Evolutionary conservation across 1,140 invertebrate genomes (phyloP).

Genomic region (Platyscapa corneri): DNA sequence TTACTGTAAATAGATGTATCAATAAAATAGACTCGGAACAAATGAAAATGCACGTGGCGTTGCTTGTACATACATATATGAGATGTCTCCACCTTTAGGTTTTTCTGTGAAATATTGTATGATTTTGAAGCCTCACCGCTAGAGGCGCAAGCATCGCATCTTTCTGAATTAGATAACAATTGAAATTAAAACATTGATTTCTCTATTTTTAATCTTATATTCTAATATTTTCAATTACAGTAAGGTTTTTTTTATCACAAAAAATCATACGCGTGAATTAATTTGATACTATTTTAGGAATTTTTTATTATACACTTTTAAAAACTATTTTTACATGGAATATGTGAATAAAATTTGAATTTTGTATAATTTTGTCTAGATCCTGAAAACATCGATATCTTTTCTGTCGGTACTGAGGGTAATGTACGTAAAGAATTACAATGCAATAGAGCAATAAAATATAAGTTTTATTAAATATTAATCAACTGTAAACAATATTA

Average conservation of each 20-base stretch:
- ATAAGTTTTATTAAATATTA: not conserved
- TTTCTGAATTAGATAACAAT: not conserved
- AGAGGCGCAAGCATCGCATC: not conserved
- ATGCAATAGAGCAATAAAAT: not conserved
- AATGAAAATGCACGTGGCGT: too few species aligned
- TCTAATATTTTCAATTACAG: too few species aligned
- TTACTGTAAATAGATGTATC: not conserved
- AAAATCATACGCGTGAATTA: too few species aligned
- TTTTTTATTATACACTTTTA: too few species aligned
- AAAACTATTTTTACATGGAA: too few species aligned
- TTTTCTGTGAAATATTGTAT: not conserved
- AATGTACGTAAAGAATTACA: conserved; percentile 31
- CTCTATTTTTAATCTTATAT: not conserved
- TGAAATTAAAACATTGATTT: not conserved
- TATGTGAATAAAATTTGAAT: not conserved
- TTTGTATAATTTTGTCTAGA: conserved; percentile 17
- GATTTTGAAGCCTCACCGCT: not conserved
- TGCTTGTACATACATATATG: too few species aligned
- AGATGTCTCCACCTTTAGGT: not conserved
- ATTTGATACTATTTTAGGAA: too few species aligned
- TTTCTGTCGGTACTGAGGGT: conserved; percentile 43
- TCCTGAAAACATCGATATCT: conserved; percentile 50
- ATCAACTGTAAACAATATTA: not conserved
- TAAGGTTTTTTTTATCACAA: too few species aligned
- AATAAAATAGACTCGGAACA: not conserved